Percentiles rank a stretch among this genome's conserved stretches.
Conservation (phyloP, 1,140 invertebrate genomes). For the Drosophila nikananu region DNA sequence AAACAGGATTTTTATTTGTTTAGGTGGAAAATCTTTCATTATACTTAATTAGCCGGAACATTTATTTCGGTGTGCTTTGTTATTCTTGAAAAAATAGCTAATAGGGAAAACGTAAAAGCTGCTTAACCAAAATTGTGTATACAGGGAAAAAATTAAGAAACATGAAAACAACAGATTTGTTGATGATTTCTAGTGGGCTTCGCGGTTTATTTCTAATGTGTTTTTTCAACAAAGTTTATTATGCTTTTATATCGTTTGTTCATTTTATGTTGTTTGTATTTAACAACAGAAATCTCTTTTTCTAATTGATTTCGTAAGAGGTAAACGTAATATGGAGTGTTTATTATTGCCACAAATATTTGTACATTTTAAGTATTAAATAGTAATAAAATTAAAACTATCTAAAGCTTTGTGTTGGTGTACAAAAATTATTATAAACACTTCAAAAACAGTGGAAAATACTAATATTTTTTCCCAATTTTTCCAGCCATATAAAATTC, state of each 20-base stretch:
- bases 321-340: background rate
- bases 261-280: slow-evolving; percentile 1
- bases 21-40: background rate
- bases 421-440: background rate
- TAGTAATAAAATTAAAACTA: background rate
- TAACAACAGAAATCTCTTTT: background rate
- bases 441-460: background rate
- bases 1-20: background rate
- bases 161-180: slow-evolving; percentile 4
- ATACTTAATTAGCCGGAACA: slow-evolving; percentile 7
- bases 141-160: background rate
- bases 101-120: background rate
- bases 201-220: slow-evolving; percentile 8
- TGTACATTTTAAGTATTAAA: background rate
- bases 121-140: slow-evolving; percentile 3
- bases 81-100: background rate
- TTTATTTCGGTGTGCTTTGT: background rate
- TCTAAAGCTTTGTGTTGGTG: background rate
- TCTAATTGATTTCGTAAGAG: background rate
- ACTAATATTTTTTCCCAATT: background rate
- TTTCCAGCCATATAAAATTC: background rate
- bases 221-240: slow-evolving; percentile 14
- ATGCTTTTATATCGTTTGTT: background rate
- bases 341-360: background rate
- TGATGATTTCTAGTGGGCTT: background rate